Percentiles rank a stretch among this genome's conserved stretches.
These are phyloP conservation scores for Actinia tenebrosa DNA, from an alignment of 64 coral and sea anemone species.

Conservation along the genomic window DNA sequence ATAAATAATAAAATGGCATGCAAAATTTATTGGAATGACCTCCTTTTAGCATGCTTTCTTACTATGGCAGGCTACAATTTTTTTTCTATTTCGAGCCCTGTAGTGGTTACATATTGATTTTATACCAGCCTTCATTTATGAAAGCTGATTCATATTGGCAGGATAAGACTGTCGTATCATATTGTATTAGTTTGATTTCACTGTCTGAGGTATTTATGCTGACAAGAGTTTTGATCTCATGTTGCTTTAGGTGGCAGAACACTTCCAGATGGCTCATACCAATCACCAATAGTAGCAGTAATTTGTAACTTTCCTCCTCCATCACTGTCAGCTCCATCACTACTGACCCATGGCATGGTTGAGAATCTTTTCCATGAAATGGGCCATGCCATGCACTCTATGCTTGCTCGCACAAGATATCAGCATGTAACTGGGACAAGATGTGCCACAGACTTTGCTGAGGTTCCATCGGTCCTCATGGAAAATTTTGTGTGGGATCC, in stretches of 20 bases:
- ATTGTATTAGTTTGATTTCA: no score
- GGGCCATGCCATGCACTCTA: constrained; percentile 99
- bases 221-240: not conserved
- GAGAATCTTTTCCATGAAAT: constrained; percentile 98
- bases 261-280: constrained; percentile 84
- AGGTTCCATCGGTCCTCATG: constrained; percentile 95
- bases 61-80: no score
- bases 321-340: constrained; percentile 40
- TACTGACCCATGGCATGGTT: constrained; percentile 81
- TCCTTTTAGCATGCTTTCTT: no score
- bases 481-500: constrained; percentile 96
- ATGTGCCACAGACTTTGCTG: constrained; percentile 91
- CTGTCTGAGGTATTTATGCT: no score
- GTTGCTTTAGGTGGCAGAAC: constrained; percentile 60
- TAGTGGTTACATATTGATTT: no score
- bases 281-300: constrained; percentile 79
- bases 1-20: no score
- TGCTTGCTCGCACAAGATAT: constrained; percentile 92
- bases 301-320: constrained; percentile 93
- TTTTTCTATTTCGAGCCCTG: no score
- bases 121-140: no score
- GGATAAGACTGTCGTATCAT: no score
- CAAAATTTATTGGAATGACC: no score
- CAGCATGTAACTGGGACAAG: constrained; percentile 95
- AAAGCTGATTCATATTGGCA: no score